These are phyloP conservation scores for Deilephila elpenor DNA, from an alignment of 2,888 invertebrate species.

Conservation along the genomic window DNA sequence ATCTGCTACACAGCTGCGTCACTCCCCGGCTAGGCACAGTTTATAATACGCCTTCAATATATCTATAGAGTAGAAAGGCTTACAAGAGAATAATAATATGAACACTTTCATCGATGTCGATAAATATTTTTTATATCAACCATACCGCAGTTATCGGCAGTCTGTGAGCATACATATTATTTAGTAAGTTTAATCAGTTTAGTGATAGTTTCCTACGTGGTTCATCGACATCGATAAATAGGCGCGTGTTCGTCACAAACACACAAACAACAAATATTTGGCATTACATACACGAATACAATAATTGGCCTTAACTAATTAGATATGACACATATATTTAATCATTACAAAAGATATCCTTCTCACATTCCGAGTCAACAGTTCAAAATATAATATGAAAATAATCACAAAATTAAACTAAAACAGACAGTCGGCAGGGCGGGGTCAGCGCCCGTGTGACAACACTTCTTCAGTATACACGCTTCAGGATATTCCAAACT, in stretches of 20 bases:
- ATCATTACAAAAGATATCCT: conserved; percentile 53
- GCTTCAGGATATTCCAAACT: background rate
- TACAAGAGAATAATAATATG: conserved; percentile 4
- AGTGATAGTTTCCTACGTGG: background rate
- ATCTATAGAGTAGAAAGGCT: conserved; percentile 22
- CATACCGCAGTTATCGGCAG: background rate
- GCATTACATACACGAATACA: conserved; percentile 50
- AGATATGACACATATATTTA: conserved; percentile 62
- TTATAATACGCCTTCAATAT: background rate
- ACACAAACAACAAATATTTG: conserved; percentile 45
- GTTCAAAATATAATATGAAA: conserved; percentile 53
- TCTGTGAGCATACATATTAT: background rate
- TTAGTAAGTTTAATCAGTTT: background rate
- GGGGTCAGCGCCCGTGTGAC: background rate
- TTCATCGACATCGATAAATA: conserved; percentile 30
- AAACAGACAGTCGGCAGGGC: background rate
- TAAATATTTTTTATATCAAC: conserved; percentile 5
- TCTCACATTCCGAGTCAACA: conserved; percentile 61
- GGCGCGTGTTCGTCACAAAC: conserved; percentile 33
- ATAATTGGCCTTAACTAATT: conserved; percentile 53
- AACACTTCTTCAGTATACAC: background rate
- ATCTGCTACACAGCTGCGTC: background rate
- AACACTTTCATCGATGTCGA: conserved; percentile 19
- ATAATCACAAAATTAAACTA: conserved; percentile 47
- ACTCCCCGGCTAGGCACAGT: conserved; percentile 25